phyloP scores from a whole-genome alignment of 2,113 vertebrate genomes.

The Ranitomeya variabilis region DNA sequence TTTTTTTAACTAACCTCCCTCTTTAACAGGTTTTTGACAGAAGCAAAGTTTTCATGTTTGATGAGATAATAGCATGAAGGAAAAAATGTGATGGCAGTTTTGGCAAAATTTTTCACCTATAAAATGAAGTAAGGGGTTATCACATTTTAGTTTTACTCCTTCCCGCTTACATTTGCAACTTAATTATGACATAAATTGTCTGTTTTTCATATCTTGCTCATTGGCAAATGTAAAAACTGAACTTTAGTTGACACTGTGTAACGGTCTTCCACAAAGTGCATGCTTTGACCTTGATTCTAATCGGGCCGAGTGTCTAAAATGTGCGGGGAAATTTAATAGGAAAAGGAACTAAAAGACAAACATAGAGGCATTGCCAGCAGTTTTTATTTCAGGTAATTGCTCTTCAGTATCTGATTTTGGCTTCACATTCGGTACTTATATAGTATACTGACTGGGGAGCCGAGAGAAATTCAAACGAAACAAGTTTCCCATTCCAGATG shows the following conservation, averaged over 20 bases:
- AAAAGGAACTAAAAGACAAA: constrained; percentile 56
- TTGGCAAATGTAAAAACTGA: neutral
- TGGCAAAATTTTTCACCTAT: neutral
- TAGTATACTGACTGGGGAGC: constrained; percentile 56
- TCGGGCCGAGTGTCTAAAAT: constrained; percentile 32
- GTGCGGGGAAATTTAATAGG: constrained; percentile 41
- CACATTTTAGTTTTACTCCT: neutral
- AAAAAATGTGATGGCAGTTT: neutral
- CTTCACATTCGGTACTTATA: constrained; percentile 18
- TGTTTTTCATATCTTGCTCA: neutral
- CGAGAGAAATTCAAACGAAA: constrained; percentile 56
- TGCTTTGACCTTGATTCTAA: constrained; percentile 33
- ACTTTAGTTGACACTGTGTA: constrained; percentile 45
- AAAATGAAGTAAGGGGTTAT: neutral
- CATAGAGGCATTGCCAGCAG: constrained; percentile 41
- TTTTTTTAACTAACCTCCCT: no score
- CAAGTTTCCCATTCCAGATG: constrained; percentile 50
- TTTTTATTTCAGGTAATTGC: constrained; percentile 56
- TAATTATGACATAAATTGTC: neutral
- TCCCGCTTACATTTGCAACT: neutral
- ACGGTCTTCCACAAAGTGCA: constrained; percentile 14
- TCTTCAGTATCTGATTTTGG: constrained; percentile 51
- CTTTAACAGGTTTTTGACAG: neutral
- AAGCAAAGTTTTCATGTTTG: neutral
- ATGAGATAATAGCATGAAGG: neutral